phyloP scores from a whole-genome alignment of 1,140 invertebrate genomes.

The Drosophila tristis region DNA sequence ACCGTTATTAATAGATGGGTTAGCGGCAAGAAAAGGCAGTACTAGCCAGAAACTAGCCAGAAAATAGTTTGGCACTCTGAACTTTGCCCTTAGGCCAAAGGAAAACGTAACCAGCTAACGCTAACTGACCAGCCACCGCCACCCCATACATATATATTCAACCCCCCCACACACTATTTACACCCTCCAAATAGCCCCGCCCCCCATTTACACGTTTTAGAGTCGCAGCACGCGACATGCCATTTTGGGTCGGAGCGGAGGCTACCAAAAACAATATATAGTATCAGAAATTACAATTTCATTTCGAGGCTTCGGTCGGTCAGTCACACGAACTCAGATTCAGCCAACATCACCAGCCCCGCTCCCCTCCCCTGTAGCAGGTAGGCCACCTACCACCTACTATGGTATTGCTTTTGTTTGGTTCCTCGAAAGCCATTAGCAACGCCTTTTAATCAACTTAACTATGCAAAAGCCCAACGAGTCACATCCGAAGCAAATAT shows the following conservation, averaged over 20 bases:
- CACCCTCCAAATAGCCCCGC: neutral
- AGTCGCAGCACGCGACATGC: slow-evolving; percentile 31
- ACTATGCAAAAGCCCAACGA: slow-evolving; percentile 49
- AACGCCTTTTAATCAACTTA: slow-evolving; percentile 71
- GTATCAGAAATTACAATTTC: slow-evolving; percentile 28
- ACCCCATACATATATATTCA: neutral
- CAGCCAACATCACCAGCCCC: neutral
- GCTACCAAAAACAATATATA: slow-evolving; percentile 1
- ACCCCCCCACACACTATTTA: too few relatives aligned
- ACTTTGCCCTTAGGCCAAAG: slow-evolving; percentile 47
- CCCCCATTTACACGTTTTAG: slow-evolving; percentile 5
- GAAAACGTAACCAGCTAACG: slow-evolving; percentile 15
- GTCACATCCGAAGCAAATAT: slow-evolving; percentile 13
- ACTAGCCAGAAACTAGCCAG: slow-evolving; percentile 34
- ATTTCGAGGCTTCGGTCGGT: slow-evolving; percentile 33
- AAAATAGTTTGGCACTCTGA: slow-evolving; percentile 35
- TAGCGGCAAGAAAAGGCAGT: slow-evolving; percentile 26
- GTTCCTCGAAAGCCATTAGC: slow-evolving; percentile 59
- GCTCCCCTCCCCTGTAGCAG: too few relatives aligned
- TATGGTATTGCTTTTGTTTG: slow-evolving; percentile 4
- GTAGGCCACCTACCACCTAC: too few relatives aligned
- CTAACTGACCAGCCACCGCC: too few relatives aligned
- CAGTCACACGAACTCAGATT: slow-evolving; percentile 23
- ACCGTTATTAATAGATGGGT: slow-evolving; percentile 41
- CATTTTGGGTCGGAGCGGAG: slow-evolving; percentile 25